Conservation (phyloP, 2,113 vertebrate genomes). For the Podilymbus podiceps region DNA sequence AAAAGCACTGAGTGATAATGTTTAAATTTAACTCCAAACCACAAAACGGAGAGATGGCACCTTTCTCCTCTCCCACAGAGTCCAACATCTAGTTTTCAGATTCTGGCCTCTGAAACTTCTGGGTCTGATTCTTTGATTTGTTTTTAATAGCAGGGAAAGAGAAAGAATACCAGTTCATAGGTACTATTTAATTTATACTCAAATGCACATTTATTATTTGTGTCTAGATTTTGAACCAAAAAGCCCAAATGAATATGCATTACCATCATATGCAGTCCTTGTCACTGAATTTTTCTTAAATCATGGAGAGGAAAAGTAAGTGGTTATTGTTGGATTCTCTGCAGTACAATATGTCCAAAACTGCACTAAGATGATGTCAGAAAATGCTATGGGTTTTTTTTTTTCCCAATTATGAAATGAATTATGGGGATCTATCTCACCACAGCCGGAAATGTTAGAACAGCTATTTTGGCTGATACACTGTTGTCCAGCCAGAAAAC, state of each 20-base stretch:
- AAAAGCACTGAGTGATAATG: background rate
- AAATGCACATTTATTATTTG: slow-evolving; percentile 1
- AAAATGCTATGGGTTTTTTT: slow-evolving; percentile 64
- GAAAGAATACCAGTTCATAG: background rate
- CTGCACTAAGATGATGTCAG: slow-evolving; percentile 68
- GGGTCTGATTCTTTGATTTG: background rate
- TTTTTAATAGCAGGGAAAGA: background rate
- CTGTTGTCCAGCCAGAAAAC: slow-evolving; percentile 66
- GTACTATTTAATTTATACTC: background rate
- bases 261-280: background rate
- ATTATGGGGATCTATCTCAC: slow-evolving; percentile 58
- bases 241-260: slow-evolving; percentile 1
- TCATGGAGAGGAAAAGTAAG: slow-evolving; percentile 57
- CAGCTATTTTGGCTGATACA: slow-evolving; percentile 58
- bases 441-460: slow-evolving; percentile 57
- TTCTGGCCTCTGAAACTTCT: background rate
- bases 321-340: slow-evolving; percentile 66
- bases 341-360: slow-evolving; percentile 55
- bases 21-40: background rate
- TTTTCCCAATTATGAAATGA: slow-evolving; percentile 75
- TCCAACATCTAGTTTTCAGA: background rate
- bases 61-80: background rate
- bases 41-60: background rate
- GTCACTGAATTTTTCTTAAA: slow-evolving; percentile 50
- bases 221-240: slow-evolving; percentile 38